These are phyloP conservation scores for Macrophya annulata DNA, from an alignment of 2,888 invertebrate genomes.

Conservation along the genomic window DNA sequence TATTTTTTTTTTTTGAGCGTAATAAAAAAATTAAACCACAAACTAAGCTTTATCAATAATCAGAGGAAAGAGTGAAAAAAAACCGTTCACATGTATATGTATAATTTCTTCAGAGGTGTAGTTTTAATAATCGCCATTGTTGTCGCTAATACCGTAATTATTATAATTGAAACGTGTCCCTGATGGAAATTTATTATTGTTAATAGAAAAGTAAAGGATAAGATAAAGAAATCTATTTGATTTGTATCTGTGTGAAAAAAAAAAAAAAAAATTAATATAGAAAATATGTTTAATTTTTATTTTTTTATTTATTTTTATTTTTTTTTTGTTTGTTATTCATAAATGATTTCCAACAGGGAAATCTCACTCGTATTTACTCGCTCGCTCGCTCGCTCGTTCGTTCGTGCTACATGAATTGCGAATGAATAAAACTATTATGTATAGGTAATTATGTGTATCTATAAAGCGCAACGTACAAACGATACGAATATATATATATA, in stretches of 20 bases:
- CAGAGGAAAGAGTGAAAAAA: not conserved
- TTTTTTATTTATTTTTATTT: not conserved
- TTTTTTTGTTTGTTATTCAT: not conserved
- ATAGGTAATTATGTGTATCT: conserved; percentile 11
- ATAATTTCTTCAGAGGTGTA: not conserved
- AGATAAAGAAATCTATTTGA: not conserved
- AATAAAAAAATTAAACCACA: not conserved
- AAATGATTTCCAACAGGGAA: not conserved
- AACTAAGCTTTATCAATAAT: not conserved
- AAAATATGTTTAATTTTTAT: not conserved
- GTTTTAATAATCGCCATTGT: not conserved
- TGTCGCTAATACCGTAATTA: not conserved
- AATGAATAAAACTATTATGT: conserved; percentile 3
- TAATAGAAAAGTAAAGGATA: not conserved
- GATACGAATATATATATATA: too few species aligned
- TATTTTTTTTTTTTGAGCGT: not conserved
- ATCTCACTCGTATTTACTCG: not conserved
- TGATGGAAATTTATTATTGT: not conserved
- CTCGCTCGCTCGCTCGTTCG: conserved; percentile 6
- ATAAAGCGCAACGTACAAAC: not conserved
- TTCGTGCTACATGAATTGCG: not conserved
- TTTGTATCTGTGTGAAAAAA: not conserved
- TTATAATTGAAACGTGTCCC: not conserved
- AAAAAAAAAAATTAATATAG: not conserved
- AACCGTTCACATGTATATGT: not conserved